phyloP scores from a whole-genome alignment of 2,113 vertebrate genomes.

The Oncorhynchus kisutch region DNA sequence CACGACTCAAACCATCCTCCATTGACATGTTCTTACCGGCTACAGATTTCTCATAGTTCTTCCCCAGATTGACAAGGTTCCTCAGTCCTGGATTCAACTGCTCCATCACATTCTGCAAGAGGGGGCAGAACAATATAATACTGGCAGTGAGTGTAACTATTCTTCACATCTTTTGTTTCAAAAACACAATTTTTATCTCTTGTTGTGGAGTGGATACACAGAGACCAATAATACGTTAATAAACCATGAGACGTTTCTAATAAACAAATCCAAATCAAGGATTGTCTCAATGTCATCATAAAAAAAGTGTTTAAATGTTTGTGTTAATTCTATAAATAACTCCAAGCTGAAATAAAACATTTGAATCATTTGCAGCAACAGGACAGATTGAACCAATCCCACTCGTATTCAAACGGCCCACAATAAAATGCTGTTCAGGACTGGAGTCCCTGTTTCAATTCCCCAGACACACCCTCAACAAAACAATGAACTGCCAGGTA shows the following conservation, averaged over 20 bases:
- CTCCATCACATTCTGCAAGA: conserved; percentile 93
- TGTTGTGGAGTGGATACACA: not conserved
- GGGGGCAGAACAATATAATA: conserved; percentile 18
- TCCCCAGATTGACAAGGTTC: conserved; percentile 94
- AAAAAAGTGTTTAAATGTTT: not conserved
- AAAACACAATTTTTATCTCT: not conserved
- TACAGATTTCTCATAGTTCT: conserved; percentile 95
- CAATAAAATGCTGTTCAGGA: conserved; percentile 51
- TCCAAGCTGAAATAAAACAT: conserved; percentile 32
- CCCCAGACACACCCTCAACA: conserved; percentile 71
- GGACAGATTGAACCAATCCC: not conserved
- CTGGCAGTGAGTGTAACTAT: not conserved
- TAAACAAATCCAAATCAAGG: not conserved
- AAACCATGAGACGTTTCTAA: not conserved
- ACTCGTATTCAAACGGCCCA: conserved; percentile 54
- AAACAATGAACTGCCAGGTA: conserved; percentile 81
- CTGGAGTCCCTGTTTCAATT: conserved; percentile 59
- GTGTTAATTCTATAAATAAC: conserved; percentile 24
- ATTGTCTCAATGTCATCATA: not conserved
- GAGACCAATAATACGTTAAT: not conserved
- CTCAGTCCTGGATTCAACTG: conserved; percentile 94
- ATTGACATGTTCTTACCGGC: conserved; percentile 76
- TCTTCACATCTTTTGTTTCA: not conserved
- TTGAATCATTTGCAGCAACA: conserved; percentile 55
- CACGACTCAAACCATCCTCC: too few relatives aligned